A percentile compares a stretch with the other conserved stretches of the same genome.
Conservation (phyloP, 53 echinoderm and acorn worm species). For the Mesocentrotus franciscanus region DNA sequence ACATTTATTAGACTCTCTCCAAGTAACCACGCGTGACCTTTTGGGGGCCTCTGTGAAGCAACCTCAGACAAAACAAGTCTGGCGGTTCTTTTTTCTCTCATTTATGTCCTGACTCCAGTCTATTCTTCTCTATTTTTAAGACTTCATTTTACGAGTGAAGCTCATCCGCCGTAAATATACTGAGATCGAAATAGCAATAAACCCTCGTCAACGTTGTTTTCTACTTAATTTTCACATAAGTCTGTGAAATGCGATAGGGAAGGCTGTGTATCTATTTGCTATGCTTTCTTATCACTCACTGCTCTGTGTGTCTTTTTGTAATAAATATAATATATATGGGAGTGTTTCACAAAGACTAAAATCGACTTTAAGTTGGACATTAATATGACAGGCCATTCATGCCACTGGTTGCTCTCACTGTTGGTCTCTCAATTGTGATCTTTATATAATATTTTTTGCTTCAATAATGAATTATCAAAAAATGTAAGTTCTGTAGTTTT, state of each 20-base stretch:
- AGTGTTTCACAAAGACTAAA: too few species aligned
- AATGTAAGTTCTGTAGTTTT: too few species aligned
- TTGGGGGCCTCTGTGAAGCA: background rate
- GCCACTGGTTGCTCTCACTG: too few species aligned
- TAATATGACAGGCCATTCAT: too few species aligned
- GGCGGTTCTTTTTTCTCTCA: background rate
- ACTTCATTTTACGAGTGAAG: background rate
- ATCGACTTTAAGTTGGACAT: too few species aligned
- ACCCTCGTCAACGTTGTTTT: background rate
- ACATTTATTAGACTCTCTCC: background rate
- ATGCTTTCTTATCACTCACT: background rate
- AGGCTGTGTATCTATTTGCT: background rate
- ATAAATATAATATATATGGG: too few species aligned
- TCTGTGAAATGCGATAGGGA: background rate
- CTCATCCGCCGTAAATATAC: background rate
- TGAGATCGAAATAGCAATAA: background rate
- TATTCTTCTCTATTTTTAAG: background rate
- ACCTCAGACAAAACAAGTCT: background rate
- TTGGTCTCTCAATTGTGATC: too few species aligned
- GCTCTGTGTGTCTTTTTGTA: background rate
- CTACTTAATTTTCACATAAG: background rate
- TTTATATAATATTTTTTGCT: too few species aligned
- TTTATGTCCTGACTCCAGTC: background rate
- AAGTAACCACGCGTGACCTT: slow-evolving; percentile 10
- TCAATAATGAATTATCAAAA: too few species aligned